Evolutionary conservation across 2,797 vertebrate species (phyloP).

Genomic region (Pogonophryne albipinna): DNA sequence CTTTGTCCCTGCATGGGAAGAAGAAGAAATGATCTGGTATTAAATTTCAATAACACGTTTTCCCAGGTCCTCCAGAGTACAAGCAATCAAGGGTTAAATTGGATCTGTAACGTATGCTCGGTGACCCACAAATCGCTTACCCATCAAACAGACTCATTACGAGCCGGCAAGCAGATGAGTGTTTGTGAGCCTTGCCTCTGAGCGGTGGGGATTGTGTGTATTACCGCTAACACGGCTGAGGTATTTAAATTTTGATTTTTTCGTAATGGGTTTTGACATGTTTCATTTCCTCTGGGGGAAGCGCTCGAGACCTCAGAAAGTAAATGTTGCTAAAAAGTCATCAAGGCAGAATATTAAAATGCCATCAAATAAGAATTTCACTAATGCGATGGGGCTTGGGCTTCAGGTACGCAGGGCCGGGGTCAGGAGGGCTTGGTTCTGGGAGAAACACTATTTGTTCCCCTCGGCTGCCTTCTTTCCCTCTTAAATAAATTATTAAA

Average conservation of each 20-base stretch:
- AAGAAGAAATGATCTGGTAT: constrained; percentile 90
- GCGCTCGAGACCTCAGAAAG: constrained; percentile 98
- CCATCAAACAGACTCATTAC: constrained; percentile 99
- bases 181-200: constrained; percentile 94
- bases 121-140: constrained; percentile 97
- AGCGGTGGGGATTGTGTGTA: constrained; percentile 96
- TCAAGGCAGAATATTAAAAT: constrained; percentile 99
- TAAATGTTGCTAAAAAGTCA: constrained; percentile 99
- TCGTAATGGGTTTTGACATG: constrained; percentile 99
- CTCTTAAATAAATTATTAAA: constrained; percentile 91
- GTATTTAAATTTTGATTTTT: constrained; percentile 99
- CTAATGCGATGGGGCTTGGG: constrained; percentile 97
- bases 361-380: constrained; percentile 99
- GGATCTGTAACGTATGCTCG: constrained; percentile 98
- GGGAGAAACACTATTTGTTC: constrained; percentile 99
- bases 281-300: constrained; percentile 99
- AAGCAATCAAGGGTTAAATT: constrained; percentile 99
- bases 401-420: constrained; percentile 93
- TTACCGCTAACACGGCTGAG: constrained; percentile 96
- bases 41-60: constrained; percentile 94
- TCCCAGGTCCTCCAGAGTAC: constrained; percentile 89
- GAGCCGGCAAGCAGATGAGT: constrained; percentile 97
- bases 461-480: constrained; percentile 97
- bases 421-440: constrained; percentile 94
- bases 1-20: constrained; percentile 86